These are phyloP conservation scores for Acronicta psi DNA, from an alignment of 2,888 invertebrate genomes.

Conservation along the genomic window DNA sequence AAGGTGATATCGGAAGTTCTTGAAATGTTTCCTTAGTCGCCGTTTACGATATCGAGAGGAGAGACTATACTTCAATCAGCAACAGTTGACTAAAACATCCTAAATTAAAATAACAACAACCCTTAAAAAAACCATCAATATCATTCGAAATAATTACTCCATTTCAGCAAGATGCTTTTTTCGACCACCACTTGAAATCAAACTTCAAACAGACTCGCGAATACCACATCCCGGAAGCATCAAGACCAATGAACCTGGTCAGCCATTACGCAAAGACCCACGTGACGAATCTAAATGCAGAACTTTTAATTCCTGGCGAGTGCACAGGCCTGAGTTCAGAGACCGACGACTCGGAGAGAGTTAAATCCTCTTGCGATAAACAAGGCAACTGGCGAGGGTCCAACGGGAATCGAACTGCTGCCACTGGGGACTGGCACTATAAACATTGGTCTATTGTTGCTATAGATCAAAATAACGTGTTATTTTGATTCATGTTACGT, in stretches of 20 bases:
- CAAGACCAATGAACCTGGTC: constrained; percentile 62
- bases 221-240: constrained; percentile 24
- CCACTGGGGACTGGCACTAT: constrained; percentile 36
- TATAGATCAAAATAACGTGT: constrained; percentile 22
- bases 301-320: constrained; percentile 63
- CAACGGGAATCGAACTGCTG: constrained; percentile 66
- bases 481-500: constrained; percentile 1
- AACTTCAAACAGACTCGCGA: constrained; percentile 1
- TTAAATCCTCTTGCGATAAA: constrained; percentile 63
- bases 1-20: no score
- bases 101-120: no score
- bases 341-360: constrained; percentile 60
- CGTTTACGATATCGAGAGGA: no score
- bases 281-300: constrained; percentile 60
- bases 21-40: no score
- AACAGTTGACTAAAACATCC: not conserved
- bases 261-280: constrained; percentile 50
- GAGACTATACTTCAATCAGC: no score
- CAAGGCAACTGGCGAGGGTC: constrained; percentile 64
- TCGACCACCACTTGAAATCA: not conserved
- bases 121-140: no score
- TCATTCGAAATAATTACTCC: not conserved
- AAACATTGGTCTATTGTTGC: constrained; percentile 49
- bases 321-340: constrained; percentile 63
- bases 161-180: not conserved